These are phyloP conservation scores for Oeneis ivallda DNA, from an alignment of 2,888 invertebrate species.

Conservation along the genomic window DNA sequence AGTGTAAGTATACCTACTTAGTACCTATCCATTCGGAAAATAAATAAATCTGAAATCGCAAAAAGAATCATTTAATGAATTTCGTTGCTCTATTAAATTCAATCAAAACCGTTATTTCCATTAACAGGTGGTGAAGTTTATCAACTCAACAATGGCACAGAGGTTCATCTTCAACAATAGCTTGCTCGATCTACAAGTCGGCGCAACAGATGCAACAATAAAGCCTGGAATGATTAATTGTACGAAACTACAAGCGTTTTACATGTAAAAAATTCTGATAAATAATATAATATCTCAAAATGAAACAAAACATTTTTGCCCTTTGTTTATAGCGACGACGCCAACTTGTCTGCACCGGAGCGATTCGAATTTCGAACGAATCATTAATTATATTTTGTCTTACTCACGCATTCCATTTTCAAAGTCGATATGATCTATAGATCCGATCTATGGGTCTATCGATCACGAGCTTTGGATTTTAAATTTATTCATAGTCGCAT, in stretches of 20 bases:
- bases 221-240: constrained; percentile 72
- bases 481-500: constrained; percentile 79
- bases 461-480: constrained; percentile 77
- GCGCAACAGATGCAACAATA: constrained; percentile 76
- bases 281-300: constrained; percentile 50
- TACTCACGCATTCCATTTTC: constrained; percentile 81
- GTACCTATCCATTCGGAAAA: no score
- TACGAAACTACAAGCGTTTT: constrained; percentile 68
- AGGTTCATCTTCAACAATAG: constrained; percentile 66
- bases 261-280: constrained; percentile 61
- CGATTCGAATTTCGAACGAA: constrained; percentile 77
- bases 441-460: constrained; percentile 79
- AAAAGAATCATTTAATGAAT: constrained; percentile 22
- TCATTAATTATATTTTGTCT: constrained; percentile 82
- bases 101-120: constrained; percentile 45
- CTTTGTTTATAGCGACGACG: constrained; percentile 79
- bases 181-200: constrained; percentile 59
- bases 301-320: constrained; percentile 70
- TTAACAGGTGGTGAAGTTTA: constrained; percentile 73
- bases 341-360: constrained; percentile 79
- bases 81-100: constrained; percentile 36
- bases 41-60: no score
- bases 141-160: constrained; percentile 54
- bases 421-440: constrained; percentile 79
- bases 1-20: no score